Percentiles rank a stretch among this genome's conserved stretches.
Evolutionary conservation across 2,797 vertebrate genomes (phyloP).

Genomic region (Pogonophryne albipinna): DNA sequence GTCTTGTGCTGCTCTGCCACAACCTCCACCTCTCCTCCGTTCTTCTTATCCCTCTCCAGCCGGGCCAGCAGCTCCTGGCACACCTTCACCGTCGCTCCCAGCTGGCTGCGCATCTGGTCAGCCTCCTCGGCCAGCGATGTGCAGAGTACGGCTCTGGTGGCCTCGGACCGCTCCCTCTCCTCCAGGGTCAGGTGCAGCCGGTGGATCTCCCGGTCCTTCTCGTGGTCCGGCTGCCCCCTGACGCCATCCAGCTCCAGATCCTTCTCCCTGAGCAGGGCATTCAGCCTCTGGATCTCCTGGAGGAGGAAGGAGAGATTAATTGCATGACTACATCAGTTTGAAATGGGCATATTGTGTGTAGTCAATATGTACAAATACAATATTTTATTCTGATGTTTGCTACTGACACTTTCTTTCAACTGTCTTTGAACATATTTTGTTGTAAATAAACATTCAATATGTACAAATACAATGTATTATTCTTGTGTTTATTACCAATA

Average conservation of each 20-base stretch:
- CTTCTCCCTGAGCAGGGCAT: slow-evolving; percentile 82
- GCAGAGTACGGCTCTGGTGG: slow-evolving; percentile 89
- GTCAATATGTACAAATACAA: background rate
- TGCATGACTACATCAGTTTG: background rate
- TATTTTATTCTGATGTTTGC: background rate
- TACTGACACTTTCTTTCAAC: background rate
- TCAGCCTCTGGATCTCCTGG: slow-evolving; percentile 89
- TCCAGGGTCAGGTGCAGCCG: slow-evolving; percentile 82
- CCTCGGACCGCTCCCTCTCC: slow-evolving; percentile 85
- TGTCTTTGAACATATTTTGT: too few relatives aligned
- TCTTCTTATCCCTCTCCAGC: slow-evolving; percentile 84
- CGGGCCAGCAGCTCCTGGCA: slow-evolving; percentile 92
- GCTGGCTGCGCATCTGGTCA: slow-evolving; percentile 88
- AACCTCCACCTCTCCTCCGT: slow-evolving; percentile 45
- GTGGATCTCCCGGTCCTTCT: slow-evolving; percentile 88
- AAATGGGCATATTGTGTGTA: background rate
- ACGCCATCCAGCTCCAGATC: slow-evolving; percentile 84
- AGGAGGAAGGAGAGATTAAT: background rate
- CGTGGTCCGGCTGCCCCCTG: slow-evolving; percentile 82
- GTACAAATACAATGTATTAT: background rate
- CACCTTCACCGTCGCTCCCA: slow-evolving; percentile 90
- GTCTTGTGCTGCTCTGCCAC: slow-evolving; percentile 52
- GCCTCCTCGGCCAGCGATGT: slow-evolving; percentile 89
- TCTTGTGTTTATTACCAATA: background rate
- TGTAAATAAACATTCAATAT: background rate